Evolutionary conservation across 2,888 invertebrate genomes (phyloP), one percentile per base, ranked within the genome.

Genomic region (Keiferia lycopersicella): DNA sequence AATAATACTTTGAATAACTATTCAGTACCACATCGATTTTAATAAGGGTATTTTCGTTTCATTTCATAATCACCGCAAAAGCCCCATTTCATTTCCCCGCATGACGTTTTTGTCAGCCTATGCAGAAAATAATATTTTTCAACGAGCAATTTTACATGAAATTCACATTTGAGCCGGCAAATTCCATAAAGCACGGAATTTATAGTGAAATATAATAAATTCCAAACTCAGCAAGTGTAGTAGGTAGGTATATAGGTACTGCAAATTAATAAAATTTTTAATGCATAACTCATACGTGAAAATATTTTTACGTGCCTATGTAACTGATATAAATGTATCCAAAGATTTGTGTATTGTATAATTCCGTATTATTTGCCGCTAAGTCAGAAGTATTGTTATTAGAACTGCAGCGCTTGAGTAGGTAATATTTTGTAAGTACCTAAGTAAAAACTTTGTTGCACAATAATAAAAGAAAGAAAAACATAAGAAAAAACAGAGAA

Each of bases 151-250:
- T 45, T 45, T 16, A n/a, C 45, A 16, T 16, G 16, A 45, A 45
- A 11, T 45, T 45, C 11, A 16, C 16, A 45, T 45, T 45, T 45
- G 45, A 45, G 1, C 45, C 16, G 3, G 41, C 14, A 45, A 45
- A n/a, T 45, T 45, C 45, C 45, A 16, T 45, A 45, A 45, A 45
- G n/a, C 41, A 41, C 41, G 45, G 45, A 45, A 45, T 45, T 45
- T 45, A 16, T 45, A n/a, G n/a, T n/a, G 45, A 16, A 16, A 45
- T 45, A 45, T 45, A 11, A 16, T 45, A 45, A 45, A 45, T 45
- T 45, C 45, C 45, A n/a, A 45, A 45, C 45, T 45, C 45, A 45
- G 45, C 6, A 16, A 45, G 45, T 45, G 45, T 45, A 45, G 45
- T 34, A 34, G 34, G 34, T 34, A 30, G 30, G 3, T 30, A 30